phyloP scores from a whole-genome alignment of 2,888 invertebrate genomes.

The Drosophila cognata region DNA sequence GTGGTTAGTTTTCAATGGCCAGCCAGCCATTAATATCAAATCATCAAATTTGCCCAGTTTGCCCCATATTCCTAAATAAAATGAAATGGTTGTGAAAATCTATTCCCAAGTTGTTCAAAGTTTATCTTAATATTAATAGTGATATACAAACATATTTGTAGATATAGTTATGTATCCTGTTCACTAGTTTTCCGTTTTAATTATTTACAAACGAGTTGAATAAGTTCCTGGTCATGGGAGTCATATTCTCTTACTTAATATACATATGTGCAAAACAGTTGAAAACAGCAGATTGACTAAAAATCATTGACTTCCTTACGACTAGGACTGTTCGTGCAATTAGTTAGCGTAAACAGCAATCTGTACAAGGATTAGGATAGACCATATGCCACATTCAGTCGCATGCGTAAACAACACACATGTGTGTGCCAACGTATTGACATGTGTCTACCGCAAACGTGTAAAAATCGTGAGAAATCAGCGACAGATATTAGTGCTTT shows the following conservation, averaged over 20 bases:
- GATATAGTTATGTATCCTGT: background rate
- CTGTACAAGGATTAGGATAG: conserved; percentile 3
- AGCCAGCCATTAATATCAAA: background rate
- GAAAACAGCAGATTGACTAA: background rate
- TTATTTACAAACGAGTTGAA: background rate
- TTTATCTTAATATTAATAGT: background rate
- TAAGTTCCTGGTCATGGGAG: background rate
- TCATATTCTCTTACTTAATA: background rate
- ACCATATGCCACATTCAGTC: background rate
- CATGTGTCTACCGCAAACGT: conserved; percentile 15
- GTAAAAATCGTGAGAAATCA: conserved; percentile 30
- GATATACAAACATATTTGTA: background rate
- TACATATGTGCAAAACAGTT: background rate
- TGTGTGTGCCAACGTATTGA: conserved; percentile 4
- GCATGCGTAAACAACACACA: background rate
- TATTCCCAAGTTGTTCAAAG: background rate
- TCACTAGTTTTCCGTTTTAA: background rate
- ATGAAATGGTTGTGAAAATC: background rate
- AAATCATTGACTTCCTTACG: background rate
- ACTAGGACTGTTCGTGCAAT: background rate
- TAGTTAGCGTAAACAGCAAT: conserved; percentile 7
- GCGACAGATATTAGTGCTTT: conserved; percentile 47
- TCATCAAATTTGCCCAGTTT: background rate
- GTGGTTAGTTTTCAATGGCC: conserved; percentile 8
- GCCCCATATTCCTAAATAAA: background rate